Evolutionary conservation across 2,888 invertebrate genomes (phyloP), one percentile per base, ranked within the genome.

Genomic region (Zygothrica quintamaculata): DNA sequence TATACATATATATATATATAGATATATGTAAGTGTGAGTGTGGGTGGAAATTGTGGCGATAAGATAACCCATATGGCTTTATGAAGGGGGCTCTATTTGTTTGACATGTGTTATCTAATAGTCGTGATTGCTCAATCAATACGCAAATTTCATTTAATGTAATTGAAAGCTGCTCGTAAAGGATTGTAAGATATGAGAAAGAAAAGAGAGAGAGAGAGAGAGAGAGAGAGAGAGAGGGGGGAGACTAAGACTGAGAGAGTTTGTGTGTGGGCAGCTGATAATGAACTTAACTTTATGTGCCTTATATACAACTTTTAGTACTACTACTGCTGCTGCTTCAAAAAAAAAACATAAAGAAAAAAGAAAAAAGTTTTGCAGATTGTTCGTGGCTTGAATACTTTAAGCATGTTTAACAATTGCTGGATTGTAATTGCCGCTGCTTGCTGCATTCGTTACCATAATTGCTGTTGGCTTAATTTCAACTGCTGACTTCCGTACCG

Each of bases 381-480:
- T 52, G 36, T 60, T 55, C 48, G 57, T 34, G 40, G 68, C 64
- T 67, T 61, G 56, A 70, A 48, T 65, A 66, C 66, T 65, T 67
- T 74, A 75, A 79, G 65, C 70, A 65, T 72, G 48, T 65, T 58
- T 40, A 61, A 59, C 72, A 76, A 73, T 62, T 66, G 62, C 58
- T 61, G 64, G 61, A 56, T 58, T 75, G 75, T 82, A 82, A 80
- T 80, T 77, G 80, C 51, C 74, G 80, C 75, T 79, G 82, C 75
- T 75, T 75, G 79, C 79, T 79, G 70, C 82, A 80, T 82, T 82
- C 80, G 78, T 78, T 73, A 70, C 77, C 77, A 82, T 80, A 80
- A 80, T 80, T 80, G 80, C 80, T 80, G 82, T 79, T 82, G 80
- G 80, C 80, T 80, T 80, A 80, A 80, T 80, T 80, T 80, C 75